Conservation (phyloP, 2,888 invertebrate species). For the Drosophila affinis region DNA sequence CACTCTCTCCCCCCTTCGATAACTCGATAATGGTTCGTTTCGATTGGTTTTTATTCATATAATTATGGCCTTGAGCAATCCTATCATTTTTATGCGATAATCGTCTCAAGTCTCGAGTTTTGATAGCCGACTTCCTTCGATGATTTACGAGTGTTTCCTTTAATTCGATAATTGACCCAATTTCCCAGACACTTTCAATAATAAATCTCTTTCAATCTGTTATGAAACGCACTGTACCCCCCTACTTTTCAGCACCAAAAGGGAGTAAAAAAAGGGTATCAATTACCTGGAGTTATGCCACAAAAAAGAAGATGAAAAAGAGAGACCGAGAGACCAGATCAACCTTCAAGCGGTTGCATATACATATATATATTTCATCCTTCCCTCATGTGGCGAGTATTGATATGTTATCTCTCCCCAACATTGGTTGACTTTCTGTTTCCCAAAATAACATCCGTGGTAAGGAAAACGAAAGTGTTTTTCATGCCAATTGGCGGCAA, state of each 20-base stretch:
- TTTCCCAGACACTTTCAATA: constrained; percentile 3
- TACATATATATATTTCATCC: constrained; percentile 26
- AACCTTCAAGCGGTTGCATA: constrained; percentile 8
- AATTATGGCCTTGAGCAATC: neutral
- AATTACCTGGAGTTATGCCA: constrained; percentile 18
- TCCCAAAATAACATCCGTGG: neutral
- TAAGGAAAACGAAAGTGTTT: constrained; percentile 72
- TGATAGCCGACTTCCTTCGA: constrained; percentile 2
- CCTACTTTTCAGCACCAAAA: neutral
- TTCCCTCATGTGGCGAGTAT: constrained; percentile 12
- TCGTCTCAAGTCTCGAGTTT: neutral
- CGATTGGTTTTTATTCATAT: neutral
- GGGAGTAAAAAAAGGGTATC: constrained; percentile 32
- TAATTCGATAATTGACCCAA: constrained; percentile 21
- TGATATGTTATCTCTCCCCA: constrained; percentile 25
- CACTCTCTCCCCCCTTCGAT: neutral
- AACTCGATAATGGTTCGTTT: constrained; percentile 10
- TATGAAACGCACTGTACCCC: constrained; percentile 29
- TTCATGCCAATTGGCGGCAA: constrained; percentile 63
- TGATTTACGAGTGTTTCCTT: constrained; percentile 1
- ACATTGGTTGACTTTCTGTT: constrained; percentile 17
- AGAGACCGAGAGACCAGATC: neutral
- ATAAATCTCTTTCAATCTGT: constrained; percentile 2
- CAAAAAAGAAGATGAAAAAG: neutral
- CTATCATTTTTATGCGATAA: constrained; percentile 3